Percentiles rank a stretch among this genome's conserved stretches.
Conservation (phyloP, 2,888 invertebrate genomes). For the Chalcis sispes region DNA sequence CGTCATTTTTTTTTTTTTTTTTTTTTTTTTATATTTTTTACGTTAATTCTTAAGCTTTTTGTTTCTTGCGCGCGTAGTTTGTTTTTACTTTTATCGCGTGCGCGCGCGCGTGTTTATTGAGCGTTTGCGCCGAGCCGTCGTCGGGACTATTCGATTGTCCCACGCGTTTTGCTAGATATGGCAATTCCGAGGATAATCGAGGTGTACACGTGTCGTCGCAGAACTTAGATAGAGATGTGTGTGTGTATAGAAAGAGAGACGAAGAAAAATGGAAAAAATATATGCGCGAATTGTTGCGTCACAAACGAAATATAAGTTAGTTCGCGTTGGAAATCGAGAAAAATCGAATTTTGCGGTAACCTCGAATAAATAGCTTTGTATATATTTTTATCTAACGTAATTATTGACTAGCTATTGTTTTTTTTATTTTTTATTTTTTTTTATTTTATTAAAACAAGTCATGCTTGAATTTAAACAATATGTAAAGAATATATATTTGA, state of each 20-base stretch:
- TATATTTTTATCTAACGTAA: no score
- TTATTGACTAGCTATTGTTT: no score
- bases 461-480: no score
- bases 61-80: background rate
- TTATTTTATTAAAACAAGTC: no score
- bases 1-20: constrained; percentile 6
- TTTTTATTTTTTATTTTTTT: no score
- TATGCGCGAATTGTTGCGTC: constrained; percentile 40
- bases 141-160: constrained; percentile 43
- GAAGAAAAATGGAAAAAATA: constrained; percentile 33
- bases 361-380: no score
- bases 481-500: no score
- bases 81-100: background rate
- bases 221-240: background rate
- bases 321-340: background rate
- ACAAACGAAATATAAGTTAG: no score
- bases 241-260: background rate
- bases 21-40: constrained; percentile 2
- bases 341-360: constrained; percentile 22
- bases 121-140: no score
- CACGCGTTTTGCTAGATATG: constrained; percentile 53
- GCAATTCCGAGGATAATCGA: constrained; percentile 39
- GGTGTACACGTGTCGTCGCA: constrained; percentile 6
- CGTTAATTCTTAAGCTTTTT: background rate
- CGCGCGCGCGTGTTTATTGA: background rate